phyloP scores from a whole-genome alignment of 2,888 invertebrate genomes.

The Drosophila mulleri region DNA sequence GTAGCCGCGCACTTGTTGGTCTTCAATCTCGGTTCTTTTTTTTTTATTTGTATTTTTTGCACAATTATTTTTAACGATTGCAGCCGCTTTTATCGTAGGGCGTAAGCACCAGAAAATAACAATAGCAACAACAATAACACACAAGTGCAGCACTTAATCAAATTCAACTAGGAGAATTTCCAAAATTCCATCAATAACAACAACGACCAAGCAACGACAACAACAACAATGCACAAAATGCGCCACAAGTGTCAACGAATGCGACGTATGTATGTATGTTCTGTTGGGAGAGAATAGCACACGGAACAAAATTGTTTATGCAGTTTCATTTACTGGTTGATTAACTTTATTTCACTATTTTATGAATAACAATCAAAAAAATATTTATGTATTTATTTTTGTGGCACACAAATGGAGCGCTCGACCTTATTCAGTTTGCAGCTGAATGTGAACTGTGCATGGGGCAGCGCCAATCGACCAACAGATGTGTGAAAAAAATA shows the following conservation, averaged over 20 bases:
- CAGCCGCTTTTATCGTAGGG: constrained; percentile 27
- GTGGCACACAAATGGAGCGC: constrained; percentile 38
- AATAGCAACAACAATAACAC: constrained; percentile 28
- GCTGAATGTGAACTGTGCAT: constrained; percentile 62
- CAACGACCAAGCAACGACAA: background rate
- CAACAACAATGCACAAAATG: background rate
- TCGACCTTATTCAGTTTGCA: constrained; percentile 59
- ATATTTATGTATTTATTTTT: background rate
- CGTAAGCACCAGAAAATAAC: constrained; percentile 40
- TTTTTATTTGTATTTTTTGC: constrained; percentile 1
- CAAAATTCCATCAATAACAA: constrained; percentile 3
- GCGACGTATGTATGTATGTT: too few relatives aligned
- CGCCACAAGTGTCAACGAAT: background rate
- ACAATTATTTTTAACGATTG: constrained; percentile 20
- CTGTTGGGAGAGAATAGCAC: background rate
- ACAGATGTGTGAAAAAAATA: constrained; percentile 25
- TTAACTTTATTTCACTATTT: constrained; percentile 7
- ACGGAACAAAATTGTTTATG: background rate
- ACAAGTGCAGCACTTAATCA: constrained; percentile 25
- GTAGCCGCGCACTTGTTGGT: constrained; percentile 59
- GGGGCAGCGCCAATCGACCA: constrained; percentile 53
- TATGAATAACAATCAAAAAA: constrained; percentile 21
- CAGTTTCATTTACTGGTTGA: constrained; percentile 3
- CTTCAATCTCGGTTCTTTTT: constrained; percentile 36
- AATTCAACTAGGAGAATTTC: constrained; percentile 21